Conservation (phyloP, 1,140 invertebrate species). For the Cepaea nemoralis region DNA sequence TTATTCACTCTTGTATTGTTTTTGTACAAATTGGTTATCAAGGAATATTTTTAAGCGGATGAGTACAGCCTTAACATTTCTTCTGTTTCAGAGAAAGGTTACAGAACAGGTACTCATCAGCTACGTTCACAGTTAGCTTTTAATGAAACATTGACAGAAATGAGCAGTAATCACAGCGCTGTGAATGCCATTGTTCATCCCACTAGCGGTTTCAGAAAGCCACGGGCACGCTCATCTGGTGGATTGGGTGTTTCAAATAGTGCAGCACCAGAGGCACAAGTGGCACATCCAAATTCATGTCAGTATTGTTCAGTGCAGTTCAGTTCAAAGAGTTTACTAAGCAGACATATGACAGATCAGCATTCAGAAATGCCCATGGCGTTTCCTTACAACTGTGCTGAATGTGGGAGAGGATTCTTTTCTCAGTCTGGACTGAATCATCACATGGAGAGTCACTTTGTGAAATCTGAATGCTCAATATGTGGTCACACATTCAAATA, state of each 20-base stretch:
- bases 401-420: constrained; percentile 37
- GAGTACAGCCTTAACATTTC: constrained; percentile 15
- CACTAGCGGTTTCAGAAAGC: neutral
- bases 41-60: neutral
- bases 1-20: neutral
- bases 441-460: constrained; percentile 31
- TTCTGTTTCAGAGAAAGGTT: constrained; percentile 30
- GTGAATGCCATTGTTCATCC: neutral
- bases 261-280: neutral
- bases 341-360: constrained; percentile 17
- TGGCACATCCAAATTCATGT: neutral
- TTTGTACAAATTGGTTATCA: neutral
- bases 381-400: constrained; percentile 19
- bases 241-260: neutral
- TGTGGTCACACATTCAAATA: constrained; percentile 26
- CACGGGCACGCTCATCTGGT: neutral
- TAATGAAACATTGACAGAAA: neutral
- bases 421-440: constrained; percentile 25
- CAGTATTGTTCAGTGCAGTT: constrained; percentile 6
- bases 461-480: constrained; percentile 5
- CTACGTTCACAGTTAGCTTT: neutral
- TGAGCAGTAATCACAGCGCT: neutral
- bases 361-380: constrained; percentile 2
- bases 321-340: neutral
- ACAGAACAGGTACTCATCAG: neutral